Percentiles rank a stretch among this genome's conserved stretches.
These are phyloP conservation scores for Campylomormyrus tamandua DNA, from an alignment of 2,113 vertebrate species.

Conservation along the genomic window DNA sequence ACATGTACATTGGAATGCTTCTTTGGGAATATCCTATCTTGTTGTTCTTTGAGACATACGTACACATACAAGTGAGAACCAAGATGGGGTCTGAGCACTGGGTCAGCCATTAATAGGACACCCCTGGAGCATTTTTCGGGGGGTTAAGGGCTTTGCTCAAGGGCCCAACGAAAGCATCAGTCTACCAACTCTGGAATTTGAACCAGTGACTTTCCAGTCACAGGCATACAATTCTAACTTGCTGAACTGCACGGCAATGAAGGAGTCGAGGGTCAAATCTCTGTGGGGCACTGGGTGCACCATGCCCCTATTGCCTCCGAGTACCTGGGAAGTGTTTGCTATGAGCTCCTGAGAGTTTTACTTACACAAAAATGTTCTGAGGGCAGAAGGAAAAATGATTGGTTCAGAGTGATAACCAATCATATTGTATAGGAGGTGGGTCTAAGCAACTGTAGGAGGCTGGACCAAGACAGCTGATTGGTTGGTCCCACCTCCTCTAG, in stretches of 20 bases:
- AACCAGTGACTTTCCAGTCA: background rate
- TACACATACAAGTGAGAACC: background rate
- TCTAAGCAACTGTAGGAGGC: background rate
- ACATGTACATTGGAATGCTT: background rate
- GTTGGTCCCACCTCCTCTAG: background rate
- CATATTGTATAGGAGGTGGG: background rate
- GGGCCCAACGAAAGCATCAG: background rate
- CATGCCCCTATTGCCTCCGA: conserved; percentile 19
- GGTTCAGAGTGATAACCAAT: too few relatives aligned
- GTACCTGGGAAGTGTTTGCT: conserved; percentile 41
- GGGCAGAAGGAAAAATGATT: too few relatives aligned
- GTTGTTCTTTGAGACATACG: background rate
- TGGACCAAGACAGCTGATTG: background rate
- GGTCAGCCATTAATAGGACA: background rate
- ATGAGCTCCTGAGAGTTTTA: too few relatives aligned
- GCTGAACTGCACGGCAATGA: conserved; percentile 27
- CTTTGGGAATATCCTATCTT: background rate
- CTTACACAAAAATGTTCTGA: too few relatives aligned
- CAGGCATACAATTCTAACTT: background rate
- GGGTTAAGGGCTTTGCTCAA: background rate
- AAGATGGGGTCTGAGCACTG: background rate
- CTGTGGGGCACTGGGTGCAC: conserved; percentile 18
- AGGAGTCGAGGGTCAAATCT: conserved; percentile 44
- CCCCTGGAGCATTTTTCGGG: background rate
- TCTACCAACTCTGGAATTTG: background rate